A percentile compares a stretch with the other conserved stretches of the same genome.
These are phyloP conservation scores for Noctua pronuba DNA, from an alignment of 2,888 invertebrate genomes.

Conservation along the genomic window DNA sequence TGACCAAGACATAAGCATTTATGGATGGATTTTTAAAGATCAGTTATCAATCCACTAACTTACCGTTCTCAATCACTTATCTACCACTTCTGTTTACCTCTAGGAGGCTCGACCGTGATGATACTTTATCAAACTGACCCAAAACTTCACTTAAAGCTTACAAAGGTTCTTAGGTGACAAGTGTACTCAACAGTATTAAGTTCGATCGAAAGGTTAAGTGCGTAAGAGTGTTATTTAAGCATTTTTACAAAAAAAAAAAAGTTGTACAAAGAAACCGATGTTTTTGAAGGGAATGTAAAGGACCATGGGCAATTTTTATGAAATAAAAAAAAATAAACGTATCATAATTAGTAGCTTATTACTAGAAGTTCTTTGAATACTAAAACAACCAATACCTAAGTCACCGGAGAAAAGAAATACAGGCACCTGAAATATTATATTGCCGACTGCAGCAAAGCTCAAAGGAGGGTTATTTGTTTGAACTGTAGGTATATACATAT, in stretches of 20 bases:
- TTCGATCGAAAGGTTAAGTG: conserved; percentile 59
- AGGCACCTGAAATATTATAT: no score
- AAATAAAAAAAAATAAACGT: neutral
- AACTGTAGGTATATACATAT: no score
- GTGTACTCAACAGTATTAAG: conserved; percentile 36
- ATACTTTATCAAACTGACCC: conserved; percentile 38
- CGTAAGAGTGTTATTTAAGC: conserved; percentile 11
- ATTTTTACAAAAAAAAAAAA: conserved; percentile 15
- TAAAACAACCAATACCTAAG: neutral
- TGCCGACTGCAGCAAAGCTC: no score
- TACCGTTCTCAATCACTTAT: conserved; percentile 10
- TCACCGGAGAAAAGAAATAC: no score
- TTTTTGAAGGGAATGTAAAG: neutral
- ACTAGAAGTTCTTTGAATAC: neutral
- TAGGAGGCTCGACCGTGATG: conserved; percentile 12
- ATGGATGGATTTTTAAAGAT: conserved; percentile 3
- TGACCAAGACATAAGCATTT: neutral
- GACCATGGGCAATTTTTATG: neutral
- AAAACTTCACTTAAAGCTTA: conserved; percentile 36
- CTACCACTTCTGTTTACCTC: conserved; percentile 6
- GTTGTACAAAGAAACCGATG: neutral
- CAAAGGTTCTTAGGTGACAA: conserved; percentile 52
- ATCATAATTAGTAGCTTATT: no score
- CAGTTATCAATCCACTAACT: neutral
- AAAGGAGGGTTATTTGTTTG: no score